phyloP scores from a whole-genome alignment of 64 coral and sea anemone species.

The Pocillopora verrucosa region DNA sequence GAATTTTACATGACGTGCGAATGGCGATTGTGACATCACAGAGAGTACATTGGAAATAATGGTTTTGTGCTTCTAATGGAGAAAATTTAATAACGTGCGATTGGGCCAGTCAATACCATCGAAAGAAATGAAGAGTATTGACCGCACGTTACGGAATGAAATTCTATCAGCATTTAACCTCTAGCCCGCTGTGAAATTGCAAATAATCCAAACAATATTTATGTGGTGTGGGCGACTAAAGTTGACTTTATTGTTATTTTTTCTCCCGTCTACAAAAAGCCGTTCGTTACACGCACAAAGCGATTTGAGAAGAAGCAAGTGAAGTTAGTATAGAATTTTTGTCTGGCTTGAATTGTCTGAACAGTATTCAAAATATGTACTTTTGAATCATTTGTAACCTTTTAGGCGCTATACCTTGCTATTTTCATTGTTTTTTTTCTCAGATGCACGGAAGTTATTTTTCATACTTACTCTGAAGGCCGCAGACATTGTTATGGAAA shows the following conservation, averaged over 20 bases:
- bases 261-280: background rate
- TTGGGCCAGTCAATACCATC: background rate
- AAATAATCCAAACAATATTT: slow-evolving; percentile 1
- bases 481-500: slow-evolving; percentile 11
- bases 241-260: background rate
- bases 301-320: background rate
- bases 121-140: slow-evolving; percentile 1
- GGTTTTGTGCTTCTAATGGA: background rate
- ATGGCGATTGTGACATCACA: slow-evolving; percentile 30
- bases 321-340: background rate
- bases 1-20: slow-evolving; percentile 38
- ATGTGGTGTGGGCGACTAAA: background rate
- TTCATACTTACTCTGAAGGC: background rate
- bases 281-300: background rate
- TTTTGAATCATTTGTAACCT: background rate
- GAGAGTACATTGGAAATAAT: background rate
- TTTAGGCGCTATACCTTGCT: background rate
- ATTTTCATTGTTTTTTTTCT: background rate
- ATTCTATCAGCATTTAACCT: background rate
- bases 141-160: slow-evolving; percentile 31
- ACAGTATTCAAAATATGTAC: background rate
- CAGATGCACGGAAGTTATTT: slow-evolving; percentile 2
- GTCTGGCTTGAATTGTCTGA: background rate
- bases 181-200: background rate
- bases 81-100: background rate